Evolutionary conservation across 2,888 invertebrate species (phyloP), one percentile per base, ranked within the genome.

Genomic region (Hedya salicella): DNA sequence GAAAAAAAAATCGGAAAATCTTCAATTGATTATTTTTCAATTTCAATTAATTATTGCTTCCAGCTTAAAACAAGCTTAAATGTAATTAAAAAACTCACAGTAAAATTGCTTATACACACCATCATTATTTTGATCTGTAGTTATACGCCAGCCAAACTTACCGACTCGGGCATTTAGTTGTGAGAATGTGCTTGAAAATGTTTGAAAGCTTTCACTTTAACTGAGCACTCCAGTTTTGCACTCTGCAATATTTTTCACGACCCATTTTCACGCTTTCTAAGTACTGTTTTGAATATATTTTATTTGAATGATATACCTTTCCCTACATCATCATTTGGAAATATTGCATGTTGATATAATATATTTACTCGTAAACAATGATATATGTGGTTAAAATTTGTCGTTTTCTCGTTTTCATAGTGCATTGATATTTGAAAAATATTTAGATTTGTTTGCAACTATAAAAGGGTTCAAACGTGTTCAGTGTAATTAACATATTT

Each of bases 171-270:
- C 40, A 25, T 49, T 40, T 49, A 25, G 48, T 36, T 46, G 46
- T 57, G 30, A 5, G 16, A 46, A 44, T 48, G 36, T 59, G 21
- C 59, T 48, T 21, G 36, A 36, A 59, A 48, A 48, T 32, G 59
- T 59, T 48, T 14, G 36, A 48, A 39, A 14, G 19, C 36, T 25
- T 54, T 59, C 59, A 14, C 48, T 21, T 48, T 48, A 17, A 9
- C 14, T 14, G 13, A 54, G 50, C 42, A 25, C 40, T 40, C 53
- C 36, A 53, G 39, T n/a, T 30, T 14, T 25, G 5, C 49, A 9
- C 50, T 32, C 32, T 25, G 16, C 36, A 16, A 52, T 32, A 14
- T 16, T 32, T 52, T 52, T 16, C 16, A 13, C 13, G 14, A 9
- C 14, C 32, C 17, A 36, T 36, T 32, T 52, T 52, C 11, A 13